Evolutionary conservation across 2,797 vertebrate species (phyloP), one percentile per base, ranked within the genome.

Genomic region (Xiphophorus birchmanni): DNA sequence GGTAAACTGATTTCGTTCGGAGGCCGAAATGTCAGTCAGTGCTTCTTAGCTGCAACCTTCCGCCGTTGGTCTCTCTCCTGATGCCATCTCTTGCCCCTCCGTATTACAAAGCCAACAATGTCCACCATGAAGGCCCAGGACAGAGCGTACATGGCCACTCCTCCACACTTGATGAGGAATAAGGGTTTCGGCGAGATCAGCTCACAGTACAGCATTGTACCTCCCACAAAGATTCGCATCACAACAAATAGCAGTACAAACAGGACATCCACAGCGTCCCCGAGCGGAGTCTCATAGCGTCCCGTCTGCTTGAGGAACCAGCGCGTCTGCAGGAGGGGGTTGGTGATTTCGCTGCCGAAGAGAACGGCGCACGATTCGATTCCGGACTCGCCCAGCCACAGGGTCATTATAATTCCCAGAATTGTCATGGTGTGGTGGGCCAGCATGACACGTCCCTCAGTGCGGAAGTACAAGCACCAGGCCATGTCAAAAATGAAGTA

Each of bases 401-500:
- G 83, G 0, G 97, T 97, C 15, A 96, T 81, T 45, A 97, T 83
- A 91, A 99, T 98, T 87, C 98, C 98, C 94, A 97, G 78, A 92
- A 99, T 98, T 95, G 97, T 99, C 89, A 99, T 89, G 71, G 96
- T 97, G 90, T 99, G 98, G 92, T 99, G 98, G 89, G 97, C 97
- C 90, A 99, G 92, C 98, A 99, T 99, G 89, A 99, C 95, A 32
- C 96, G 90, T 0, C 98, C 98, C 90, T 99, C 98, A 0, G 97
- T 97, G 93, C 94, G 96, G 94, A 98, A 99, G 94, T 97, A 97
- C 87, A 98, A 90, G 7, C 98, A 99, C 98, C 98, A 99, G n/a
- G 94, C 96, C 92, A 99, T 96, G 91, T 99, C 98, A 0, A 99
- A 99, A 76, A 98, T 92, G 87, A 99, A 99, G 94, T 99, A 99